Base-by-base conservation (phyloP, 2,888 invertebrate genomes). In the Cerceris rybyensis region DNA sequence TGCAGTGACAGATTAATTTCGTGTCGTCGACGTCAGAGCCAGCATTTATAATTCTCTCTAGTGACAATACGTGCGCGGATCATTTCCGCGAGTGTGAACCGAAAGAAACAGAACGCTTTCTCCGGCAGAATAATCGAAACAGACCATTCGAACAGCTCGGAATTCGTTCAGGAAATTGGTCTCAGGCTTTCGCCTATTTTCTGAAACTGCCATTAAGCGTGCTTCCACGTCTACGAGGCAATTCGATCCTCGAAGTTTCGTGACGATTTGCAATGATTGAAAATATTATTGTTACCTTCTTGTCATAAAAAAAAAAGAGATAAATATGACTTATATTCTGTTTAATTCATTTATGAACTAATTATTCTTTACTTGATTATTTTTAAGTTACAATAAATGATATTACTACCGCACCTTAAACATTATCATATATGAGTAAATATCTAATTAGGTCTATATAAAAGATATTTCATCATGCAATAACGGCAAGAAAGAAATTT, bases 111-210 rank as follows among this genome's bases (percentile, higher is more conserved):
- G 7, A 55, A 17, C 17, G 17, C 50, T 17, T 17, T 41, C 5
- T 11, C n/a, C 1, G 13, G 50, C 17, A 8, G 52, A 49, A 46
- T 61, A 70, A 74, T 77, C 66, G 50, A 60, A 46, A 17, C 65
- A 14, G 67, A 65, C 55, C 63, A 63, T 78, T 80, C 42, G 50
- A 50, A 50, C 13, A 60, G 63, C 63, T 54, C 66, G 65, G 69
- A 63, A 73, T 74, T 80, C 70, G 60, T 67, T 74, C 64, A 54
- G 80, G 70, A 78, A 74, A 80, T 74, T 73, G 74, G 73, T 68
- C 64, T 52, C 73, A 64, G 67, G 50, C 67, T 63, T 73, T 70
- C 63, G 70, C 49, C 66, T 43, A 42, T 50, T 63, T 66, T 52
- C 50, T 59, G 69, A 60, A 66, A 58, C n/a, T 50, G 46, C 70